Evolutionary conservation across 2,888 invertebrate genomes (phyloP).

Genomic region (Clanis bilineata): DNA sequence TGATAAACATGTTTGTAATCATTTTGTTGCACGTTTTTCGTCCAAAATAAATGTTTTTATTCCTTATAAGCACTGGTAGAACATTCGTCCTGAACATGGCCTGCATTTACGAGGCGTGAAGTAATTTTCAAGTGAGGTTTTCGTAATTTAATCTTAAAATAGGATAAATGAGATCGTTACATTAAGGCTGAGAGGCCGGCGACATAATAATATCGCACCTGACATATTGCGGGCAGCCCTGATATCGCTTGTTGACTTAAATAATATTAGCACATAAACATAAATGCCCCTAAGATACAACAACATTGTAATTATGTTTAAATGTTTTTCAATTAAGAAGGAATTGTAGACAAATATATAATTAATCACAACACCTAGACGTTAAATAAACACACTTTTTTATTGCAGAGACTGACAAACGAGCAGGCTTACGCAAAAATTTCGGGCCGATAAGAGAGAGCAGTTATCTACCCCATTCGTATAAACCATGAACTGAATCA

Average conservation of each 20-base stretch:
- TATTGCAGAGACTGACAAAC: too few relatives aligned
- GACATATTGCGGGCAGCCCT: background rate
- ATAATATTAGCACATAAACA: background rate
- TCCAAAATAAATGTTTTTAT: conserved; percentile 45
- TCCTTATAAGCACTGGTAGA: conserved; percentile 41
- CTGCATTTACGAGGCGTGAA: conserved; percentile 45
- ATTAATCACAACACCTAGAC: too few relatives aligned
- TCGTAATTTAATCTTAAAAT: conserved; percentile 38
- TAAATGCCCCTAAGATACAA: background rate
- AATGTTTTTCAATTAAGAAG: too few relatives aligned
- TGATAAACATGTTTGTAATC: conserved; percentile 53
- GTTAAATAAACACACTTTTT: too few relatives aligned
- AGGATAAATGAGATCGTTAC: conserved; percentile 31
- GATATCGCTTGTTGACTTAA: background rate
- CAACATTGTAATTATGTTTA: background rate
- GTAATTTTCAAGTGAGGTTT: conserved; percentile 35
- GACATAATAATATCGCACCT: conserved; percentile 14
- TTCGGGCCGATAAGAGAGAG: too few relatives aligned
- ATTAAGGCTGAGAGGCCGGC: conserved; percentile 22
- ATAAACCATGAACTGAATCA: too few relatives aligned
- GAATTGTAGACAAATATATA: too few relatives aligned
- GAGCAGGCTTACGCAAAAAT: too few relatives aligned
- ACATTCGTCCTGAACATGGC: conserved; percentile 39
- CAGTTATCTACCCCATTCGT: too few relatives aligned
- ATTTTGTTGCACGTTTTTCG: conserved; percentile 39